Evolutionary conservation across 2,113 vertebrate genomes (phyloP), one percentile per base, ranked within the genome.

Genomic region (Sisor rabdophorus): DNA sequence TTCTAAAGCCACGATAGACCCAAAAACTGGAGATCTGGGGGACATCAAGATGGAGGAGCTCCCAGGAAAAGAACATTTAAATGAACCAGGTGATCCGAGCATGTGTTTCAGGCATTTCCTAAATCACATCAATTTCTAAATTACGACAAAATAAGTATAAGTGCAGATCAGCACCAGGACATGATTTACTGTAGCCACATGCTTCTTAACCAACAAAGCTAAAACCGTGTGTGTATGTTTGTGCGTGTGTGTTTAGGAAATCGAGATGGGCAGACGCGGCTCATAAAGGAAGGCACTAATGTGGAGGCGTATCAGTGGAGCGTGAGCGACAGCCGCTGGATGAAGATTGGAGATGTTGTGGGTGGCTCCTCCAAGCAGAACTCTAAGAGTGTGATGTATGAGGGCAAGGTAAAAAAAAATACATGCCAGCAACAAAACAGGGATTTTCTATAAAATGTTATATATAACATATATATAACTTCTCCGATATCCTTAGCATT

Each of bases 291-390:
- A 0, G 90, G 72, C 11, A 28, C 87, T 55, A 90, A 90, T 58
- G 91, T 91, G 59, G 90, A 92, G 81, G 91, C 79, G 1, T 79
- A 82, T 47, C 77, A 84, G 70, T 77, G 74, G 58, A 71, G 82
- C n/a, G 63, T 82, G 80, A 85, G 75, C 32, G 83, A 80, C 64
- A 80, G 64, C 53, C 94, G 94, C 82, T 99, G 97, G 97, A 79
- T 98, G 82, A 99, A 99, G 90, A 99, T 99, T 8, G 97, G 97
- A 0, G 97, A 99, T 77, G 97, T 99, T 55, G 96, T 99, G n/a
- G 95, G 95, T 32, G 96, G 95, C 75, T 96, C 97, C 67, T 96
- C 93, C 71, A 93, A 97, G 67, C 93, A 95, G 87, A 95, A 91
- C 3, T 97, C 97, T 84, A 94, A 95, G 86, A 97, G 87, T 77